Percentiles rank a stretch among this genome's conserved stretches.
phyloP scores from a whole-genome alignment of 35 echinoderm and acorn worm genomes.

The Apostichopus californicus region DNA sequence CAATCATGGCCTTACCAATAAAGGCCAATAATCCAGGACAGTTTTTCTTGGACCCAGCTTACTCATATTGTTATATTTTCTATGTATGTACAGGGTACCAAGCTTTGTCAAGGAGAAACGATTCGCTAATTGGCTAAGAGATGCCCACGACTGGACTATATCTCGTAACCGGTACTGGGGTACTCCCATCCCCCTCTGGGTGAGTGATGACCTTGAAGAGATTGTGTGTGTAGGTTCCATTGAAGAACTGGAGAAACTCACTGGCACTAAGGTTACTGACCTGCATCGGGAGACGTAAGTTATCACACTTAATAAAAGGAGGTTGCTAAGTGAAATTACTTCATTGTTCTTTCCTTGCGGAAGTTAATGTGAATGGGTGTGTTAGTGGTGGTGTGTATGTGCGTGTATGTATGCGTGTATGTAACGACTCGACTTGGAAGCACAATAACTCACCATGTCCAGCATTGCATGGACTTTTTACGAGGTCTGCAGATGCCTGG shows the following conservation, averaged over 20 bases:
- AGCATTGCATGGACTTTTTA: too few species aligned
- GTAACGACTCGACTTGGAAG: too few species aligned
- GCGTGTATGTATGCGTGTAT: too few species aligned
- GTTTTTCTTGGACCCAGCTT: neutral
- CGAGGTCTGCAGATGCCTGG: too few species aligned
- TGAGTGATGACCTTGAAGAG: constrained; percentile 90
- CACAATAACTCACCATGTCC: too few species aligned
- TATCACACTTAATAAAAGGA: neutral
- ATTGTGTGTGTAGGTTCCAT: constrained; percentile 93
- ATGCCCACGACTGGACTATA: constrained; percentile 95
- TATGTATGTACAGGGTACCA: constrained; percentile 74
- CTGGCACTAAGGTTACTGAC: constrained; percentile 72
- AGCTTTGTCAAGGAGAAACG: constrained; percentile 97
- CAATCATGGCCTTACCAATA: too few species aligned
- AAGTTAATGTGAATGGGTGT: too few species aligned
- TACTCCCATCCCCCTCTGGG: constrained; percentile 92
- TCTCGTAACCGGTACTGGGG: constrained; percentile 92
- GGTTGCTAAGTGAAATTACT: too few species aligned
- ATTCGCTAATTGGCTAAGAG: constrained; percentile 88
- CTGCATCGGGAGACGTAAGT: constrained; percentile 87
- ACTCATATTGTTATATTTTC: neutral
- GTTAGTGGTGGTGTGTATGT: too few species aligned
- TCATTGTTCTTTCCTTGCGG: too few species aligned
- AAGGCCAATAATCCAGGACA: too few species aligned
- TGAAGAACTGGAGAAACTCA: constrained; percentile 77